A percentile compares a stretch with the other conserved stretches of the same genome.
Conservation (phyloP, 64 coral and sea anemone genomes). For the Dendronephthya gigantea region DNA sequence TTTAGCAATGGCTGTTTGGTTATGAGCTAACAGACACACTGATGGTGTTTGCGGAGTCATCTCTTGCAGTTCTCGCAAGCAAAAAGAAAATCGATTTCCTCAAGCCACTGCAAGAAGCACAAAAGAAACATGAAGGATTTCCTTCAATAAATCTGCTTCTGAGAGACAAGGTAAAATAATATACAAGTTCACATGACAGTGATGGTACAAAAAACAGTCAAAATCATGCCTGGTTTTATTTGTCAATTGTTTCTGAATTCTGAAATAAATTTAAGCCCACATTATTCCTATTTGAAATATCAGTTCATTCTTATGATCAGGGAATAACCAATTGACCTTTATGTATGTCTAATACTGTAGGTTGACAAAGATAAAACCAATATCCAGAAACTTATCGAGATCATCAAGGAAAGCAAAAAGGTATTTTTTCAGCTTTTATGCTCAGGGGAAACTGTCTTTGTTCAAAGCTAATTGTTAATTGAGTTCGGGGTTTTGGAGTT, state of each 20-base stretch:
- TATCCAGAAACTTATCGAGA: constrained; percentile 60
- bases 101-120: constrained; percentile 71
- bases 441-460: too few relatives aligned
- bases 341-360: constrained; percentile 21
- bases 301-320: too few relatives aligned
- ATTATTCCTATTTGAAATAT: neutral
- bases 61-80: constrained; percentile 74
- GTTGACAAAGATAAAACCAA: constrained; percentile 88
- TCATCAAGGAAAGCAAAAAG: constrained; percentile 68
- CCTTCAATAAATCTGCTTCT: constrained; percentile 65
- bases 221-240: neutral
- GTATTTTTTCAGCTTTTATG: constrained; percentile 19
- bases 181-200: too few relatives aligned
- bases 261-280: neutral
- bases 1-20: constrained; percentile 98
- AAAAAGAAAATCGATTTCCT: constrained; percentile 99
- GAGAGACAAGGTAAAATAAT: constrained; percentile 74
- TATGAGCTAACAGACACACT: constrained; percentile 94
- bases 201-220: too few relatives aligned
- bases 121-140: constrained; percentile 60
- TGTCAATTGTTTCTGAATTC: too few relatives aligned
- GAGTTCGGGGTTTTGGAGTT: too few relatives aligned
- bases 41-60: constrained; percentile 58
- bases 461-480: too few relatives aligned
- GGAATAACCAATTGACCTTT: too few relatives aligned